Base-by-base conservation (phyloP, 2,113 vertebrate genomes). In the Litocranius walleri region DNA sequence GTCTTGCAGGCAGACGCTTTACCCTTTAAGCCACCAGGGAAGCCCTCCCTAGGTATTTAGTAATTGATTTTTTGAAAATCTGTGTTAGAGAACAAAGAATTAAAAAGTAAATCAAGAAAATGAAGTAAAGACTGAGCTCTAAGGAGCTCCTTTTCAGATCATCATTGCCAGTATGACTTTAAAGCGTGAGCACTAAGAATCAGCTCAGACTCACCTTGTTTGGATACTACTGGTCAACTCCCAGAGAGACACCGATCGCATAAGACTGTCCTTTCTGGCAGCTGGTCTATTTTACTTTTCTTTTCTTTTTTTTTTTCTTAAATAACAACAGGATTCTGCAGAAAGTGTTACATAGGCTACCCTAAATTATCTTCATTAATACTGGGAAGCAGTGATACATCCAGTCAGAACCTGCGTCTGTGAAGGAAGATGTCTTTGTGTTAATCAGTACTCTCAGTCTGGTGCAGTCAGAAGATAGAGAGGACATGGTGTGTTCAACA, bases 71-170 rank as follows among this genome's bases (percentile, higher is more conserved):
- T 88, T 36, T 89, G 23, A 23, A 93, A 90, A 36, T 52, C 84
- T 92, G 0, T 94, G 45, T 87, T 90, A 74, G 52, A 88, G 48
- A 91, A 92, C 29, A 90, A 96, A 97, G 25, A 84, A 92, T 88
- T 78, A 86, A 90, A 97, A 94, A 30, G 17, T 77, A 59, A 95
- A 71, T 96, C 36, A 97, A 91, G 83, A 88, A 88, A 97, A 91
- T 48, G 36, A 93, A 14, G 16, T 57, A 29, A 67, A 97, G 33
- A 50, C 25, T 52, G 6, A 40, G 52, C 57, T 71, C 33, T 83
- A 30, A 77, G 74, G 57, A 83, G 21, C 87, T 82, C 30, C 54
- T 87, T 71, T 85, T 91, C 43, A 43, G 48, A 61, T 50, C 21
- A 15, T 21, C 43, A n/a, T 57, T 86, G 62, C 52, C 64, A 59